These are phyloP conservation scores for Podarcis siculus DNA, from an alignment of 2,797 vertebrate species.

Conservation along the genomic window DNA sequence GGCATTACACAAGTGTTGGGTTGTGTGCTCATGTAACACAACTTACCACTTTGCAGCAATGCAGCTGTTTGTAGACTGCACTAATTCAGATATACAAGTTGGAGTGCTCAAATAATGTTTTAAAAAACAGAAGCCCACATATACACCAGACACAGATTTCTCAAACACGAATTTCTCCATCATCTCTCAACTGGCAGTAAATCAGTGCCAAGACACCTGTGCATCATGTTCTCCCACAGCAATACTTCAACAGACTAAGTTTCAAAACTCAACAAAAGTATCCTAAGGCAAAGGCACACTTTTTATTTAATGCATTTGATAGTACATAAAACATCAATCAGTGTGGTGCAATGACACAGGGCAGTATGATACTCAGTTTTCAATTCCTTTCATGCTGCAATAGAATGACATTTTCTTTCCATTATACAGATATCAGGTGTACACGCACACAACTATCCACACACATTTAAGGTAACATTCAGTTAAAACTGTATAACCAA, in stretches of 20 bases:
- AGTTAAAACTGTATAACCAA: conserved; percentile 3
- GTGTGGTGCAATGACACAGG: conserved; percentile 29
- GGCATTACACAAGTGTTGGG: not conserved
- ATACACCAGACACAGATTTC: not conserved
- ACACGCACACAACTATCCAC: not conserved
- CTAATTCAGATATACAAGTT: not conserved
- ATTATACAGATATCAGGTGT: conserved; percentile 11
- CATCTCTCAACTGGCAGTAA: not conserved
- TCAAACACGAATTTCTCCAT: not conserved
- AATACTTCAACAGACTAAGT: not conserved
- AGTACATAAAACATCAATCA: conserved; percentile 30
- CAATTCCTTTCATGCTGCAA: conserved; percentile 29
- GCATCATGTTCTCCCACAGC: not conserved
- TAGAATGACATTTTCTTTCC: not conserved
- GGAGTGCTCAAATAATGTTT: not conserved
- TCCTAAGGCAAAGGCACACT: conserved; percentile 34
- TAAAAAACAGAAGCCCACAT: not conserved
- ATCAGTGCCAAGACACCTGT: not conserved
- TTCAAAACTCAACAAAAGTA: not conserved
- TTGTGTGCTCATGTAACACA: not conserved
- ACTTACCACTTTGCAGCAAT: not conserved
- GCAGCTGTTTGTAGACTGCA: not conserved
- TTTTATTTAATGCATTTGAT: conserved; percentile 33
- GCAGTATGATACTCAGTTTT: conserved; percentile 8
- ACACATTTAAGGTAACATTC: conserved; percentile 10